These are phyloP conservation scores for Galaxea fascicularis DNA, from an alignment of 92 coral and sea anemone genomes.

Conservation along the genomic window DNA sequence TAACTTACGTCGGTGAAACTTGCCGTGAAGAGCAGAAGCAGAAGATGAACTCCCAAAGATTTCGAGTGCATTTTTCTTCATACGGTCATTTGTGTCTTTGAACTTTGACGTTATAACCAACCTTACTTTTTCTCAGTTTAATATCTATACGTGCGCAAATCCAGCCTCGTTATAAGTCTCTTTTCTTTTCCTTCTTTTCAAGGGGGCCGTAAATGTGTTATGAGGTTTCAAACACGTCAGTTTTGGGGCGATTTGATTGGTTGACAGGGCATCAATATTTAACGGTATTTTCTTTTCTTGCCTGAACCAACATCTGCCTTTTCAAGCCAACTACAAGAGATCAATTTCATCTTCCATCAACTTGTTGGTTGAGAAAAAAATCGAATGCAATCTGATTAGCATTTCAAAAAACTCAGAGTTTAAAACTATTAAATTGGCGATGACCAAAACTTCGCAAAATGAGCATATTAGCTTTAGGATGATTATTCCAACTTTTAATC, in stretches of 20 bases:
- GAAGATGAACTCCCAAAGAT: neutral
- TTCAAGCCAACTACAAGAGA: neutral
- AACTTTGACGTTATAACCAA: neutral
- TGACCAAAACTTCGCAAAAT: neutral
- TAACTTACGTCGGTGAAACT: neutral
- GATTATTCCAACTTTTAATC: constrained; percentile 15
- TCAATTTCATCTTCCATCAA: neutral
- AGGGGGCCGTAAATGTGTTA: neutral
- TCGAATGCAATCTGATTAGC: neutral
- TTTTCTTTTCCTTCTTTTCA: neutral
- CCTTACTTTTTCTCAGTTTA: neutral
- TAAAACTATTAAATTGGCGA: neutral
- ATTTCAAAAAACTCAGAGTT: neutral
- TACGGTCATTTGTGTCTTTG: neutral
- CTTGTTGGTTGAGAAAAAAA: neutral
- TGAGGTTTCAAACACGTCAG: constrained; percentile 3
- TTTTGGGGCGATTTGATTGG: constrained; percentile 31
- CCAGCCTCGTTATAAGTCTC: neutral
- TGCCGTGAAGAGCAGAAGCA: neutral
- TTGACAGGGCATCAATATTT: constrained; percentile 32
- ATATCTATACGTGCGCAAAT: neutral
- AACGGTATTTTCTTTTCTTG: constrained; percentile 37
- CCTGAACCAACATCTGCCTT: constrained; percentile 32
- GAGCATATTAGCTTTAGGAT: neutral
- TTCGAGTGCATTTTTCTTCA: constrained; percentile 19